Conservation (phyloP, 2,113 vertebrate species). For the Acanthochromis polyacanthus region DNA sequence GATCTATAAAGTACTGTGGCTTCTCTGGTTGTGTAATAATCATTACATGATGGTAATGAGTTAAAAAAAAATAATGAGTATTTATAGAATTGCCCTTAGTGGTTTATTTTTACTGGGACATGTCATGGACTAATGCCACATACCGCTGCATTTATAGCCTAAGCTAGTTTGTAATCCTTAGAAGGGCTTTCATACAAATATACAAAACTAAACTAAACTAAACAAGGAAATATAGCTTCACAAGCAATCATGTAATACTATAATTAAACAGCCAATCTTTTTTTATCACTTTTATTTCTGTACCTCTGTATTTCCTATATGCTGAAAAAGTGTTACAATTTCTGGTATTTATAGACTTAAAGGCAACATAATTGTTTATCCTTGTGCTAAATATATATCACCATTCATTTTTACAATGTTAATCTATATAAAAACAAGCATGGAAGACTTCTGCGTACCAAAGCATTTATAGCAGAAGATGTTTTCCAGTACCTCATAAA, state of each 20-base stretch:
- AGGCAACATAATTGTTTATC: background rate
- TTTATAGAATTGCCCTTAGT: background rate
- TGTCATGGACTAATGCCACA: conserved; percentile 1
- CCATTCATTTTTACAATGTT: no score
- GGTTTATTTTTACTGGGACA: conserved; percentile 20
- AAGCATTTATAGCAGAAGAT: no score
- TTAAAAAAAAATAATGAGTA: background rate
- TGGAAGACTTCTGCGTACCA: no score
- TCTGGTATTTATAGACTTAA: background rate
- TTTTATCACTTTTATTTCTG: no score
- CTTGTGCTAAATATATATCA: no score
- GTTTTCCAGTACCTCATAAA: no score
- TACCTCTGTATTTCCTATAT: background rate
- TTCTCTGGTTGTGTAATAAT: background rate
- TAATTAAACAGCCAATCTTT: no score
- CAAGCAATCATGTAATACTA: no score
- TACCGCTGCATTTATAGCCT: conserved; percentile 8
- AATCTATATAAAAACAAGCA: no score
- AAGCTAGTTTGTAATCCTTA: conserved; percentile 1
- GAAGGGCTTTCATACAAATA: conserved; percentile 5
- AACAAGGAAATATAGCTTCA: no score
- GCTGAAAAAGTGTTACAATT: no score
- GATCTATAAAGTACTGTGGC: no score
- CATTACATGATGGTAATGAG: background rate
- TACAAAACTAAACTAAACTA: background rate